Evolutionary conservation across 2,113 vertebrate genomes (phyloP).

Genomic region (Cavia porcellus): DNA sequence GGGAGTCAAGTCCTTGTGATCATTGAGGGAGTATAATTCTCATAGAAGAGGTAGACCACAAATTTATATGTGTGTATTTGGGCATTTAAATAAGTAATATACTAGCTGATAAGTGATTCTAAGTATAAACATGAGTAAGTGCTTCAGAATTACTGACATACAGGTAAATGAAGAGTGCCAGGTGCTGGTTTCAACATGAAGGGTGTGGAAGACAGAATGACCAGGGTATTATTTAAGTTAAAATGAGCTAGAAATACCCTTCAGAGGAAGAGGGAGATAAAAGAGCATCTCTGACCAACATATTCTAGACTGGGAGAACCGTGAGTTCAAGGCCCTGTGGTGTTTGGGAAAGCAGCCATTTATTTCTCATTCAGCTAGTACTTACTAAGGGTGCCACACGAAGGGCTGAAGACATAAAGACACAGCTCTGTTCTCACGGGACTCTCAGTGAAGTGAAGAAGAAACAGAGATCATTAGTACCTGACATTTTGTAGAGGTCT

Average conservation of each 20-base stretch:
- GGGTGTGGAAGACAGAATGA: neutral
- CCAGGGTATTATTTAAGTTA: neutral
- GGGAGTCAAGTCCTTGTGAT: neutral
- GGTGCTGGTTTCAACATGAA: neutral
- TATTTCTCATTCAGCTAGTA: neutral
- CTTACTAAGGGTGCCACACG: neutral
- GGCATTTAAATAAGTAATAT: neutral
- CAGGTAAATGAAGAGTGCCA: neutral
- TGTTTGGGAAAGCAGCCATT: neutral
- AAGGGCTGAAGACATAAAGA: neutral
- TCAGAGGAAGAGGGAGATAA: neutral
- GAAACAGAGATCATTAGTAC: neutral
- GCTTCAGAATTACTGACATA: neutral
- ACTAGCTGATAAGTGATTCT: too few species aligned
- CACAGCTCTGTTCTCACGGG: neutral
- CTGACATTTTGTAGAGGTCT: neutral
- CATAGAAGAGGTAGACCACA: neutral
- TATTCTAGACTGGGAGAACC: neutral
- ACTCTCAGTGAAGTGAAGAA: neutral
- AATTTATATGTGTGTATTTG: rapidly evolving
- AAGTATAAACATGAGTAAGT: neutral
- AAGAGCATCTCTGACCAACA: neutral
- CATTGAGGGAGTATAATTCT: neutral
- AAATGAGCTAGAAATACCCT: neutral
- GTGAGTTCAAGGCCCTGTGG: neutral